These are phyloP conservation scores for Brachylomia viminalis DNA, from an alignment of 2,888 invertebrate species.

Conservation along the genomic window DNA sequence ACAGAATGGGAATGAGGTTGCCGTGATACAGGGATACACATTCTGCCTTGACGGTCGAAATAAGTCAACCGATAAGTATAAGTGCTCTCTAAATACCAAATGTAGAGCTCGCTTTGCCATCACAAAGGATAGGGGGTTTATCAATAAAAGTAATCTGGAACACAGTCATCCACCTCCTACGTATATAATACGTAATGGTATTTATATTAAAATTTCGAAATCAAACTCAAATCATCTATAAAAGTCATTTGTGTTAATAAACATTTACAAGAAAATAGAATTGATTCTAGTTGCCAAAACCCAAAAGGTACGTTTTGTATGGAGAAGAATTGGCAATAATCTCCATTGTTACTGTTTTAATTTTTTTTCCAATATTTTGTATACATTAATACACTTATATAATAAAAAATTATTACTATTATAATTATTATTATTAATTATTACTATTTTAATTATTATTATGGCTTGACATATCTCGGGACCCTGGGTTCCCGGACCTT, in stretches of 20 bases:
- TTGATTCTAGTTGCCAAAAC: neutral
- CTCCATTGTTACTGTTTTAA: neutral
- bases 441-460: no score
- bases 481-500: no score
- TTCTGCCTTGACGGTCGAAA: constrained; percentile 63
- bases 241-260: neutral
- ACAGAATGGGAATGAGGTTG: constrained; percentile 65
- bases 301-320: no score
- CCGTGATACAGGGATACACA: constrained; percentile 70
- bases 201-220: constrained; percentile 25
- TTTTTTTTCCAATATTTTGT: neutral
- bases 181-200: constrained; percentile 14
- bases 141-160: constrained; percentile 25
- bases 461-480: no score
- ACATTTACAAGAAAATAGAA: neutral
- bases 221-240: neutral
- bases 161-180: constrained; percentile 27
- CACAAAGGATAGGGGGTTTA: constrained; percentile 21
- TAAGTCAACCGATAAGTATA: constrained; percentile 24
- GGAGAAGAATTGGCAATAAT: neutral
- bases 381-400: neutral
- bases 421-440: no score
- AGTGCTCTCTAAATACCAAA: neutral
- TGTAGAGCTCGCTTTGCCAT: constrained; percentile 36
- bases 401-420: no score